These are phyloP conservation scores for Zeuzera pyrina DNA, from an alignment of 2,888 invertebrate genomes.

Conservation along the genomic window DNA sequence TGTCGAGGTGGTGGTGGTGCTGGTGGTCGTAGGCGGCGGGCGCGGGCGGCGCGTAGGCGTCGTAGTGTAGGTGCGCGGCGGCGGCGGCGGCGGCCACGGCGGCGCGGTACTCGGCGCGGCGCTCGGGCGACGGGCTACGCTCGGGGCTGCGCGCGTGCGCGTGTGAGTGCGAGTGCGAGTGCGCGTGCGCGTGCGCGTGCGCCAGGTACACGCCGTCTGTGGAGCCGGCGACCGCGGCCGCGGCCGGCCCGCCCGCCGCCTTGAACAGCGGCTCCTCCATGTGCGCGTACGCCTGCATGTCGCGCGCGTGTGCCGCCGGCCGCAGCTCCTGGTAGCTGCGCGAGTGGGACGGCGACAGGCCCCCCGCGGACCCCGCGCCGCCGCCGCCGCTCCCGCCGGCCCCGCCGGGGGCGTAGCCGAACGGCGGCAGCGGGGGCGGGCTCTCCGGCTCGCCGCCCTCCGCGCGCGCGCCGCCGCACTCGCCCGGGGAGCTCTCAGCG, in stretches of 20 bases:
- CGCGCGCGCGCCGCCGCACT: conserved; percentile 35
- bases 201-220: conserved; percentile 42
- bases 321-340: conserved; percentile 68
- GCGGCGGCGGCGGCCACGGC: conserved; percentile 49
- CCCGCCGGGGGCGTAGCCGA: conserved; percentile 18
- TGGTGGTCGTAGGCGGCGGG: conserved; percentile 47
- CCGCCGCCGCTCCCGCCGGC: conserved; percentile 28
- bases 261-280: conserved; percentile 46
- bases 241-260: conserved; percentile 22
- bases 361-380: conserved; percentile 49
- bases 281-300: conserved; percentile 62
- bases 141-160: conserved; percentile 47
- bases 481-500: conserved; percentile 12
- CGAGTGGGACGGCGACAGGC: conserved; percentile 50
- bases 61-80: conserved; percentile 52
- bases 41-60: conserved; percentile 39
- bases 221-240: conserved; percentile 28
- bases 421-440: conserved; percentile 49
- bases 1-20: conserved; percentile 43
- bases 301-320: conserved; percentile 47
- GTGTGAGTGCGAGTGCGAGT: conserved; percentile 44
- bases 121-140: conserved; percentile 43
- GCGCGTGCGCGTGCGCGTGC: conserved; percentile 45
- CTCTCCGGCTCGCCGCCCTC: conserved; percentile 43
- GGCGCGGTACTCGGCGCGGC: conserved; percentile 47